Evolutionary conservation across 2,888 invertebrate genomes (phyloP).

Genomic region (Timema cristinae): DNA sequence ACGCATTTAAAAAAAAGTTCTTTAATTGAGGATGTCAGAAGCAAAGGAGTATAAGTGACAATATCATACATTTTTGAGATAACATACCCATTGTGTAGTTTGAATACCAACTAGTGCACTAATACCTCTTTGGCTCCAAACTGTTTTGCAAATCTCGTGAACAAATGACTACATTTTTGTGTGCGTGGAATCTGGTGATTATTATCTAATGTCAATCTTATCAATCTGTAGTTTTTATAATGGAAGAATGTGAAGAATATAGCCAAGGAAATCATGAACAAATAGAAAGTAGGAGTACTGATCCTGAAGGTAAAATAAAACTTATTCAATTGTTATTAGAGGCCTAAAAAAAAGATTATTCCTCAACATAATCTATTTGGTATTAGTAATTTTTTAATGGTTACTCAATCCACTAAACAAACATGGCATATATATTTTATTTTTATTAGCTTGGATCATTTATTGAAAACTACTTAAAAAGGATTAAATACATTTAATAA

Average conservation of each 20-base stretch:
- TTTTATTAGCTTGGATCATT: too few species aligned
- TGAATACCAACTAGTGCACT: too few species aligned
- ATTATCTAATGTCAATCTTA: not conserved
- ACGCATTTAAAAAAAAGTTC: too few species aligned
- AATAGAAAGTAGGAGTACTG: not conserved
- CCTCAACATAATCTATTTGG: too few species aligned
- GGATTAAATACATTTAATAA: too few species aligned
- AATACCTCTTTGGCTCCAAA: slow-evolving; percentile 10
- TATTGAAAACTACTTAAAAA: too few species aligned
- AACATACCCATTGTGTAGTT: too few species aligned
- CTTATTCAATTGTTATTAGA: too few species aligned
- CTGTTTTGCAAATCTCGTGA: not conserved
- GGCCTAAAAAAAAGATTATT: too few species aligned
- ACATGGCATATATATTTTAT: too few species aligned
- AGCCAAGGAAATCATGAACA: slow-evolving; percentile 6
- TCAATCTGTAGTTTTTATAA: not conserved
- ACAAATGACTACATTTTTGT: not conserved
- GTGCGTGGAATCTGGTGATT: not conserved
- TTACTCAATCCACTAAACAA: not conserved
- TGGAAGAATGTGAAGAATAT: not conserved
- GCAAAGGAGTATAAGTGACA: slow-evolving; percentile 2
- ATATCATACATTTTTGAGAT: too few species aligned
- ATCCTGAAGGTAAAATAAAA: not conserved
- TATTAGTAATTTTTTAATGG: not conserved
- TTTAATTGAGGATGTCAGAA: too few species aligned